Base-by-base conservation (phyloP, 2,113 vertebrate species). In the Lutjanus erythropterus region DNA sequence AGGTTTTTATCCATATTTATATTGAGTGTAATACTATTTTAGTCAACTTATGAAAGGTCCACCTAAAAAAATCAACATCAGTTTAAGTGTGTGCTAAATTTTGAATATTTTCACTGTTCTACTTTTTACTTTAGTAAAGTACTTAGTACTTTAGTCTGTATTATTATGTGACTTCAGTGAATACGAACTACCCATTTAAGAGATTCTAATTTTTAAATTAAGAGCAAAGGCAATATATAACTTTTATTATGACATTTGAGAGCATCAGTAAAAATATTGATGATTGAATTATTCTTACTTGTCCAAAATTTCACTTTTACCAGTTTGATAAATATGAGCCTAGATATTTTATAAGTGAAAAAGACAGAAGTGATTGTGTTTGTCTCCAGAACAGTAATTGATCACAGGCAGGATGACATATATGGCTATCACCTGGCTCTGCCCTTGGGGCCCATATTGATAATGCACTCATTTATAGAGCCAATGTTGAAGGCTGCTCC, bases 391-490 rank as follows among this genome's bases (percentile, higher is more conserved):
- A 12, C 25, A 58, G 61, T 44, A 64, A 72, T 62, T 59, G 55
- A 85, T 80, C 66, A 47, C 41, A 67, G 23, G 25, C 52, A 47
- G 59, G 71, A 37, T 72, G 81, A 76, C 60, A 68, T 50, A 35
- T n/a, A 59, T 11, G 7, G 60, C 55, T 23, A 80, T 80, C 50
- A 76, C 49, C 25, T 41, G 37, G 10, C 11, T 62, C 31, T 79
- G 78, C 52, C 74, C 49, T 68, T 59, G 55, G 31, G 62, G 55
- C 49, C 42, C 19, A 31, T 61, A 50, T 74, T 86, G 76, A 83
- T 80, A 80, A 78, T 65, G 62, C 35, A 53, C 50, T 73, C 71
- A 78, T 70, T 70, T 70, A 29, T 7, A 61, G 61, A 72, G 67
- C 27, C 9, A 16, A 16, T 46, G n/a, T 49, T 66, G 71, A 85